A percentile compares a stretch with the other conserved stretches of the same genome.
These are phyloP conservation scores for Yponomeuta malinellus DNA, from an alignment of 2,888 invertebrate genomes.

Conservation along the genomic window DNA sequence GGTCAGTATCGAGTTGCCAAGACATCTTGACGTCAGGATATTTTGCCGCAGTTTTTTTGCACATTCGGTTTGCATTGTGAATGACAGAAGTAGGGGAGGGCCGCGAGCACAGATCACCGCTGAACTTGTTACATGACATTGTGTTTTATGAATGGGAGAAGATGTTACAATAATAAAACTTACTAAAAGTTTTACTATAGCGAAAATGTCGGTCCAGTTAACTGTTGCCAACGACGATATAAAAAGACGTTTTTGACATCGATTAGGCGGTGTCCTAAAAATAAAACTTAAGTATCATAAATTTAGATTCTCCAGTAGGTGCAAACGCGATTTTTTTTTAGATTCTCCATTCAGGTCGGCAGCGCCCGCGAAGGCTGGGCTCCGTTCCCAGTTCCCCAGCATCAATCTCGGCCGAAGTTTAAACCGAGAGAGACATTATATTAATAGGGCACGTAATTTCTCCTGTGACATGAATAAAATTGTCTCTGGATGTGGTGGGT, in stretches of 20 bases:
- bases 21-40: not conserved
- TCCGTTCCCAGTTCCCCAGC: constrained; percentile 1
- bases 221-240: not conserved
- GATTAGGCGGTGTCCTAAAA: not conserved
- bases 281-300: not conserved
- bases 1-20: not conserved
- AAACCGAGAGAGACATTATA: constrained; percentile 23
- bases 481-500: constrained; percentile 18
- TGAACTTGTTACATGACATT: constrained; percentile 3
- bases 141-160: constrained; percentile 3
- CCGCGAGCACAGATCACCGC: not conserved
- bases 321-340: not conserved
- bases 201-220: not conserved
- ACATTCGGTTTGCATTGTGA: not conserved
- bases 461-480: constrained; percentile 45
- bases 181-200: not conserved
- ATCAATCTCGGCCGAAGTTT: constrained; percentile 15
- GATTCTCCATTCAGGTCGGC: not conserved
- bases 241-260: constrained; percentile 1
- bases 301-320: not conserved
- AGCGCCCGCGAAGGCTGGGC: not conserved
- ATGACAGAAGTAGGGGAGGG: not conserved
- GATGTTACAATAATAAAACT: not conserved
- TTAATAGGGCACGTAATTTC: constrained; percentile 43
- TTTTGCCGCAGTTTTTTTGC: not conserved